Percentiles rank a stretch among this genome's conserved stretches.
These are phyloP conservation scores for Ceratina japonica DNA, from an alignment of 1,140 invertebrate genomes.

Conservation along the genomic window DNA sequence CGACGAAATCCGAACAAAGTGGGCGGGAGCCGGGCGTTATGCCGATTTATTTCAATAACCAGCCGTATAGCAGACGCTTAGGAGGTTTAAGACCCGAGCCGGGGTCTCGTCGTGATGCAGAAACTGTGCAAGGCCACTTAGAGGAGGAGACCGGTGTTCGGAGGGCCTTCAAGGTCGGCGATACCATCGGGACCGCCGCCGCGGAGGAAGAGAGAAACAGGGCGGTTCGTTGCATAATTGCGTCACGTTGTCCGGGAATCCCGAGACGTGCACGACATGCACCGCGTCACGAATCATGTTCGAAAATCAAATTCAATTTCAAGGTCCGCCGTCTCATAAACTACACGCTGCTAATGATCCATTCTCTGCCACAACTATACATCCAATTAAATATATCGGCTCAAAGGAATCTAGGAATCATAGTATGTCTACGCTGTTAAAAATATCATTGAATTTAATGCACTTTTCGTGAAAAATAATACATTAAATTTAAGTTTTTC, in stretches of 20 bases:
- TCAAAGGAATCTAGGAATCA: too few species aligned
- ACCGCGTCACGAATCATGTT: too few species aligned
- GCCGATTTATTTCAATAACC: conserved; percentile 38
- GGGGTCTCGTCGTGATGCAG: conserved; percentile 45
- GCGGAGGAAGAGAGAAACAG: background rate
- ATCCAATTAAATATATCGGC: too few species aligned
- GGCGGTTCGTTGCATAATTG: conserved; percentile 59
- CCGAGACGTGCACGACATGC: conserved; percentile 28
- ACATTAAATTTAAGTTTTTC: too few species aligned
- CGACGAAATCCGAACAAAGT: conserved; percentile 15
- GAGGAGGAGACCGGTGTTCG: conserved; percentile 43
- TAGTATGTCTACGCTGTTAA: too few species aligned
- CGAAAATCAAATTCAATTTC: too few species aligned
- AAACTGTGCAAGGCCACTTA: conserved; percentile 18
- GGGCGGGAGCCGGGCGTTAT: conserved; percentile 5
- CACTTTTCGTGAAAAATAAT: too few species aligned
- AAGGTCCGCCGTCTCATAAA: too few species aligned
- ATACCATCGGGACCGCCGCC: conserved; percentile 47
- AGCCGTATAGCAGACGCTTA: conserved; percentile 13
- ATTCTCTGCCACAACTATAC: too few species aligned
- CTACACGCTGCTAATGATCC: too few species aligned
- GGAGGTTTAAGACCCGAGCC: background rate
- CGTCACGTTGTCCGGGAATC: conserved; percentile 64
- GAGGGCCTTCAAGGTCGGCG: conserved; percentile 58
- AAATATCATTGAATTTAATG: too few species aligned